phyloP scores from a whole-genome alignment of 2,888 invertebrate species.

The Apodemia mormo region DNA sequence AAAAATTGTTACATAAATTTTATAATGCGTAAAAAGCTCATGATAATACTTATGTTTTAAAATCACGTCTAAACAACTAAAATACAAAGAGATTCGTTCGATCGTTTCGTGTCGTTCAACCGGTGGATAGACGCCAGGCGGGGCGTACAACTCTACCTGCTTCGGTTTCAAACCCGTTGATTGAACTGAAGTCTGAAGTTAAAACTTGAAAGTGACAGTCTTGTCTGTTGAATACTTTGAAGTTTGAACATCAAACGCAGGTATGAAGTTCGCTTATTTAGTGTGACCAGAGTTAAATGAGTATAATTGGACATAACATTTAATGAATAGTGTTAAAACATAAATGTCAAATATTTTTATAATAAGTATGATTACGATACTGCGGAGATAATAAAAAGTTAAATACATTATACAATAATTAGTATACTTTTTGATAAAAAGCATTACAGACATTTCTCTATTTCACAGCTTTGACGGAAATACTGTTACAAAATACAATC shows the following conservation, averaged over 20 bases:
- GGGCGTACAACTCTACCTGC: constrained; percentile 51
- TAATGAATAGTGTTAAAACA: background rate
- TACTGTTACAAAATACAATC: too few relatives aligned
- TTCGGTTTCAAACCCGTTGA: constrained; percentile 5
- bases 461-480: too few relatives aligned
- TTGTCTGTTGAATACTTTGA: background rate
- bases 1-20: background rate
- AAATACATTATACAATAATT: too few relatives aligned
- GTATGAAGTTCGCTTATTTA: background rate
- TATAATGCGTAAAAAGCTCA: background rate
- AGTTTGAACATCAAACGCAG: background rate
- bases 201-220: background rate
- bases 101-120: constrained; percentile 71
- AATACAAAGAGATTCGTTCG: constrained; percentile 62
- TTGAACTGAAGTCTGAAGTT: background rate
- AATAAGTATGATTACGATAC: too few relatives aligned
- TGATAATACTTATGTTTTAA: background rate
- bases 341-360: background rate
- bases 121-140: constrained; percentile 56
- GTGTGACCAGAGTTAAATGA: background rate
- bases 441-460: too few relatives aligned
- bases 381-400: background rate
- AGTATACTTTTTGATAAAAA: background rate
- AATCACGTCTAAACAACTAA: constrained; percentile 1
- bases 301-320: background rate